Evolutionary conservation across 2,113 vertebrate species (phyloP).

Genomic region (Corythornis vintsioides): DNA sequence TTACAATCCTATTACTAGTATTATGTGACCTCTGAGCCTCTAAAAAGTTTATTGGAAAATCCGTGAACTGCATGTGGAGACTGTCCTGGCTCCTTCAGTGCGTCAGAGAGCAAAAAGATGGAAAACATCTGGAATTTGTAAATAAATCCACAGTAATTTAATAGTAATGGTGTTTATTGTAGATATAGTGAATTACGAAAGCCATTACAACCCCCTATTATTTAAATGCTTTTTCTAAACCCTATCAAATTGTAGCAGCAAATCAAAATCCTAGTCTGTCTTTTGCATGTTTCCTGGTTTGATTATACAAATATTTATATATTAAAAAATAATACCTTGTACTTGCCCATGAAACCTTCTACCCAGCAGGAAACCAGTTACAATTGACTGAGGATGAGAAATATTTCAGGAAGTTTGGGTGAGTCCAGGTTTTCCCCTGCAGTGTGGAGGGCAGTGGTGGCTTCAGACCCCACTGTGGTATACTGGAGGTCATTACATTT

Average conservation of each 20-base stretch:
- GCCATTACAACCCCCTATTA: neutral
- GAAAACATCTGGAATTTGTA: neutral
- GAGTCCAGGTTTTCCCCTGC: neutral
- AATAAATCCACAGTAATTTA: slow-evolving; percentile 39
- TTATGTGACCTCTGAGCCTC: neutral
- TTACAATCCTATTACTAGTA: neutral
- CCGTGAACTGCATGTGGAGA: neutral
- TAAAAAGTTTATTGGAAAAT: neutral
- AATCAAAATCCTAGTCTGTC: neutral
- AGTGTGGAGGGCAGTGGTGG: neutral
- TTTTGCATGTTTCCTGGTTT: neutral
- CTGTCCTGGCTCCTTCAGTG: neutral
- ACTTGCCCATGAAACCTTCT: neutral
- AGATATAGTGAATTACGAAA: slow-evolving; percentile 24
- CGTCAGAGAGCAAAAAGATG: neutral
- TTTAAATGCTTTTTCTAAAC: slow-evolving; percentile 10
- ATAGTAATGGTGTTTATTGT: slow-evolving; percentile 51
- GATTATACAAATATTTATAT: slow-evolving; percentile 28
- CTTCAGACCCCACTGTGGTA: neutral
- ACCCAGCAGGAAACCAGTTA: neutral
- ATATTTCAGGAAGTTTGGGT: neutral
- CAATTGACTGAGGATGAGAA: neutral
- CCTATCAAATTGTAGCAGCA: neutral
- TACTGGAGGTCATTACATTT: neutral
- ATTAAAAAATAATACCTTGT: neutral